Evolutionary conservation across 2,113 vertebrate species (phyloP), one percentile per base, ranked within the genome.

Genomic region (Fukomys damarensis): DNA sequence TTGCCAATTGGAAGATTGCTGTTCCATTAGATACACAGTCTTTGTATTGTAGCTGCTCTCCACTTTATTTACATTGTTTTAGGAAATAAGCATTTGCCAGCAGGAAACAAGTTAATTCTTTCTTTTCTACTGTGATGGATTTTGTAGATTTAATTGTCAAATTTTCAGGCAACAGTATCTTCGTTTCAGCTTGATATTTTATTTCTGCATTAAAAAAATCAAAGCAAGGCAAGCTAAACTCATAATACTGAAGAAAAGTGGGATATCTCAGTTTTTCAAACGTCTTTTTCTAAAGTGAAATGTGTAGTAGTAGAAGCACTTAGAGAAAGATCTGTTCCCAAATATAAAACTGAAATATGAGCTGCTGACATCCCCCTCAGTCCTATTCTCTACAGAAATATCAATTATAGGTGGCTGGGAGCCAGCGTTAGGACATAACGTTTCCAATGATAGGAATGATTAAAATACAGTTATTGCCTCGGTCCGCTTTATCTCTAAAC

Each of bases 401-500:
- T 96, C 95, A 88, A 52, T 65, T 92, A 81, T 22, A 63, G 59
- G 85, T 63, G 74, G 54, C 74, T 76, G 35, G 87, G 68, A 95
- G 70, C 79, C 65, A 65, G 89, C 59, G 92, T 91, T 86, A 58
- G 90, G 77, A 93, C 20, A 74, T 0, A 49, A 38, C 46, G 72
- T 94, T 97, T 93, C 94, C 88, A 94, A n/a, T 35, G 43, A 68
- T 52, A 96, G 77, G 19, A 68, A 86, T 93, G 95, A 97, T 96
- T 93, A 97, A 95, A 96, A 96, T 93, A 86, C 54, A 94, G 93
- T 87, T 96, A 95, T 94, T 96, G 90, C 93, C 81, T 97, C 38
- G 70, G 59, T 79, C 83, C 88, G 65, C 84, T 90, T 96, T 97
- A 95, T 98, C 97, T 97, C 85, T 63, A 87, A 92, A 86, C 66